A percentile compares a stretch with the other conserved stretches of the same genome.
These are phyloP conservation scores for Brachyptera risi DNA, from an alignment of 2,888 invertebrate genomes.

Conservation along the genomic window DNA sequence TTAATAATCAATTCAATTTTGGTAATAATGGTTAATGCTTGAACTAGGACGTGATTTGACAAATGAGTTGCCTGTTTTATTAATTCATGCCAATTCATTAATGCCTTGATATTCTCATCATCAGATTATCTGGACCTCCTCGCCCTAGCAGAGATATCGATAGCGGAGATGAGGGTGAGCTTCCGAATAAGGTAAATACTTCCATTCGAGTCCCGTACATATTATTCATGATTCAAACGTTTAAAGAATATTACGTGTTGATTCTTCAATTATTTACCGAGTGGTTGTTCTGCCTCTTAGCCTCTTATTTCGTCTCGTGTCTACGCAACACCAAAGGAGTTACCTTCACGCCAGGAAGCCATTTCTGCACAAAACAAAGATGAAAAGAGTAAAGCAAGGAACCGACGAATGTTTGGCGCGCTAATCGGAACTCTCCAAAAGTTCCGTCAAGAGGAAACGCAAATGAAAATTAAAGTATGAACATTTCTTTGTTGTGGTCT, in stretches of 20 bases:
- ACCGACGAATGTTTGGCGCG: slow-evolving; percentile 94
- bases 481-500: slow-evolving; percentile 4
- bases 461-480: slow-evolving; percentile 72
- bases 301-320: slow-evolving; percentile 75
- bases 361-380: slow-evolving; percentile 79
- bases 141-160: slow-evolving; percentile 38
- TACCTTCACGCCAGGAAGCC: slow-evolving; percentile 80
- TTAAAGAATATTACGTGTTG: too few species aligned
- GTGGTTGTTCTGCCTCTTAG: too few species aligned
- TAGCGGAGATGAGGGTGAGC: slow-evolving; percentile 44
- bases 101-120: too few species aligned
- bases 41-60: too few species aligned
- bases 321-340: slow-evolving; percentile 68
- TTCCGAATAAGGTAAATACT: slow-evolving; percentile 38
- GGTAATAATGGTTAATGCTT: too few species aligned
- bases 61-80: too few species aligned
- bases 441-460: slow-evolving; percentile 92
- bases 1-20: too few species aligned
- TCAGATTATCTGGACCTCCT: slow-evolving; percentile 38
- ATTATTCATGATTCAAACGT: too few species aligned
- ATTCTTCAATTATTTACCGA: too few species aligned
- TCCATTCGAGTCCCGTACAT: too few species aligned
- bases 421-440: slow-evolving; percentile 91
- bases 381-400: slow-evolving; percentile 63
- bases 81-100: too few species aligned